Evolutionary conservation across 2,797 vertebrate genomes (phyloP), one percentile per base, ranked within the genome.

Genomic region (Ceyx erithaca): DNA sequence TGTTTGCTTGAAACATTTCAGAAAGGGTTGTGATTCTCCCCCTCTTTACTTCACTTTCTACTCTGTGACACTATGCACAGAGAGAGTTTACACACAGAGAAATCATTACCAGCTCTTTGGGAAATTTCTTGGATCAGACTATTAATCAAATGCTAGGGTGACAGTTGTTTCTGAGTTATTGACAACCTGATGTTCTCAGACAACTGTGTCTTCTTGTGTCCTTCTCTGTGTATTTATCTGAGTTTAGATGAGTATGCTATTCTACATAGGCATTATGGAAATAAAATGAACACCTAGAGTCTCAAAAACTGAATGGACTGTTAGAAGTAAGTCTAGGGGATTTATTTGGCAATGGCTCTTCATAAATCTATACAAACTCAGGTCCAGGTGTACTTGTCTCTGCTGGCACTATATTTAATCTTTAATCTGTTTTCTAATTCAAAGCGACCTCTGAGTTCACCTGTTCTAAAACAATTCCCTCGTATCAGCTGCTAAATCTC

Each of bases 1-100:
- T 94, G 95, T 96, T 95, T 96, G 87, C 89, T 90, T 84, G 92
- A 95, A 96, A 92, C 80, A 86, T 94, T 96, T 95, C 67, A 67
- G 85, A 86, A 83, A 91, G 77, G 87, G 63, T 87, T 83, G 77
- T 64, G 89, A 93, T 90, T 91, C 73, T 91, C 58, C 73, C 57
- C 63, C 22, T 91, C 72, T 81, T 92, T 79, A 40, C 80, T 94
- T 90, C 71, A 40, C 79, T 90, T 93, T 80, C 57, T 70, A 25
- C 80, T 88, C 57, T 35, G 23, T 92, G 87, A 77, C 78, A 55
- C 83, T 68, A 26, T 62, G 86, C 84, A 83, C 79, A 46, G 81
- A 52, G 70, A 72, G 81, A 64, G 64, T 92, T 90, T 88, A 63
- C 85, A 94, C 63, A 89, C 67, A 85, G 59, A 83, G 46, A 94